A percentile compares a stretch with the other conserved stretches of the same genome.
These are phyloP conservation scores for Xenopus borealis DNA, from an alignment of 2,113 vertebrate species.

Conservation along the genomic window DNA sequence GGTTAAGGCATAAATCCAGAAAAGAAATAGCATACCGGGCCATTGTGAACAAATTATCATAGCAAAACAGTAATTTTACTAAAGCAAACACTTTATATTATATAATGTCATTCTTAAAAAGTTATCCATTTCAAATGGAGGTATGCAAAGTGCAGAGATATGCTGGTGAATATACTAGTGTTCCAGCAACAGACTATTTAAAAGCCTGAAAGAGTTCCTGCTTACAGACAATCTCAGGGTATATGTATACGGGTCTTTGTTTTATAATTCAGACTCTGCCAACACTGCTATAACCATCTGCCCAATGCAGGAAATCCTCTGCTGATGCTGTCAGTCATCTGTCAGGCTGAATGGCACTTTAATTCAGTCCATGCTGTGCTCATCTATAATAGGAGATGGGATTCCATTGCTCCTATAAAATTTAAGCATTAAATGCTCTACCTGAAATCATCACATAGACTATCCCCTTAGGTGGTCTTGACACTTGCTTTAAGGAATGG, in stretches of 20 bases:
- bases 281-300: slow-evolving; percentile 1
- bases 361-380: slow-evolving; percentile 21
- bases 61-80: too few relatives aligned
- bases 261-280: not conserved
- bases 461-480: slow-evolving; percentile 19
- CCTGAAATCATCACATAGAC: not conserved
- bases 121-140: too few relatives aligned
- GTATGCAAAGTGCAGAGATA: too few relatives aligned
- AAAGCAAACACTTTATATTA: too few relatives aligned
- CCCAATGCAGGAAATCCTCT: not conserved
- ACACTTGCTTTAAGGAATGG: slow-evolving; percentile 33
- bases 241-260: not conserved
- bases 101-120: too few relatives aligned
- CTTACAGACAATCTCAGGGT: not conserved
- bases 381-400: slow-evolving; percentile 13
- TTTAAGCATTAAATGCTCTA: slow-evolving; percentile 13
- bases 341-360: slow-evolving; percentile 36
- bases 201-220: not conserved
- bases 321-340: slow-evolving; percentile 12
- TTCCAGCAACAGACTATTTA: too few relatives aligned
- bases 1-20: too few relatives aligned
- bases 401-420: slow-evolving; percentile 19
- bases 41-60: too few relatives aligned
- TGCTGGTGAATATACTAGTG: too few relatives aligned
- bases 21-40: too few relatives aligned